phyloP scores from a whole-genome alignment of 2,113 vertebrate genomes.

The Serilophus lunatus region DNA sequence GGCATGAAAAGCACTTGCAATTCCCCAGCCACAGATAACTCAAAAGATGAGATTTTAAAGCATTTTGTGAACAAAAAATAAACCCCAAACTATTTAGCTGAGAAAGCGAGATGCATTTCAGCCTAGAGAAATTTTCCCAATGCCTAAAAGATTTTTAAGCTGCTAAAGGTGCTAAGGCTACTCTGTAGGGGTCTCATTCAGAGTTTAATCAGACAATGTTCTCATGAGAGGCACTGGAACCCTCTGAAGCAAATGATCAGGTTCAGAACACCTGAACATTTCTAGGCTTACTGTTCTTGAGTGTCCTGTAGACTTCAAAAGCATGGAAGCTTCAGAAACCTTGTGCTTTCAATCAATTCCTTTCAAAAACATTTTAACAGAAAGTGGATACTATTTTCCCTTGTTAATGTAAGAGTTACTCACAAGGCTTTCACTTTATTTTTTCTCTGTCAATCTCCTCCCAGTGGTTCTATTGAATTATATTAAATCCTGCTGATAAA shows the following conservation, averaged over 20 bases:
- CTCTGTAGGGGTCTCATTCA: not conserved
- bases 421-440: not conserved
- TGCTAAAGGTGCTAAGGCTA: not conserved
- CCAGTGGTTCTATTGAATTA: not conserved
- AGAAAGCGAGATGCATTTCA: not conserved
- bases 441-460: not conserved
- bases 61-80: not conserved
- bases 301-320: not conserved
- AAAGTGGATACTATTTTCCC: not conserved
- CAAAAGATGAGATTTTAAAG: not conserved
- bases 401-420: not conserved
- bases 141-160: not conserved
- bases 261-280: not conserved
- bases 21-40: not conserved
- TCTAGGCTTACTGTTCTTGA: not conserved
- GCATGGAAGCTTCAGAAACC: not conserved
- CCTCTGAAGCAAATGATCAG: not conserved
- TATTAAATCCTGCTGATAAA: not conserved
- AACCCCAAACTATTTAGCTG: not conserved
- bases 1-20: not conserved
- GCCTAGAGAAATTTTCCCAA: not conserved
- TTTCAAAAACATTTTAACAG: not conserved
- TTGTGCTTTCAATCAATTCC: not conserved
- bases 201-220: not conserved
- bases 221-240: not conserved